A percentile compares a stretch with the other conserved stretches of the same genome.
Conservation (phyloP, 2,113 vertebrate genomes). For the Acanthochromis polyacanthus region DNA sequence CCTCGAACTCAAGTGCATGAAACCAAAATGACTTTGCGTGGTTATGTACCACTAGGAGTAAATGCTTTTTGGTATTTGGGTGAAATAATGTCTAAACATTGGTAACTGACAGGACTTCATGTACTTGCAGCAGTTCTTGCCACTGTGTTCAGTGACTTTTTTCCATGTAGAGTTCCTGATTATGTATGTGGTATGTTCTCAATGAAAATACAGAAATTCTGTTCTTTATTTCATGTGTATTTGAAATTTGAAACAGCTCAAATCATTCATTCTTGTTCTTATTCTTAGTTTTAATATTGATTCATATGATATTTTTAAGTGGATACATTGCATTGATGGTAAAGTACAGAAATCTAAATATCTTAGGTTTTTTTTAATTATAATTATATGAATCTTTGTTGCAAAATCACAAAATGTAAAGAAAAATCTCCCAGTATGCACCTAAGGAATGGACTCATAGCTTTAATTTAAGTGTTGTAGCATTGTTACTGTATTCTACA, state of each 20-base stretch:
- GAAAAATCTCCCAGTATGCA: neutral
- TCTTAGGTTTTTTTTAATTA: too few species aligned
- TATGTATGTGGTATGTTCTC: too few species aligned
- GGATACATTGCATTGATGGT: too few species aligned
- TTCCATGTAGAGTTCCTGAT: neutral
- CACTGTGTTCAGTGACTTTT: neutral
- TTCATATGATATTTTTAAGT: too few species aligned
- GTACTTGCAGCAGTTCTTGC: neutral
- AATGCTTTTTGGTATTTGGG: neutral
- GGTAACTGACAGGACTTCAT: neutral
- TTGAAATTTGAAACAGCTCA: neutral
- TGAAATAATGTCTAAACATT: neutral
- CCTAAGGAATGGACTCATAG: neutral
- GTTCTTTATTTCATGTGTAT: too few species aligned
- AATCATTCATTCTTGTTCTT: neutral
- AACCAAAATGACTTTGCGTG: slow-evolving; percentile 2
- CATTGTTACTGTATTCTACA: neutral
- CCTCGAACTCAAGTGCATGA: neutral
- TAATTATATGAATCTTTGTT: too few species aligned
- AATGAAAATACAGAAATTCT: too few species aligned
- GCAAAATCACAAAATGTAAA: neutral
- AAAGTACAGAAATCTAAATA: too few species aligned
- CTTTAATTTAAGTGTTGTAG: neutral
- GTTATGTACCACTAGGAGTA: neutral
- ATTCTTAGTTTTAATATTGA: neutral